Conservation (phyloP, 37 sponge, comb jelly and placozoan genomes). For the Theonella swinhoei region DNA sequence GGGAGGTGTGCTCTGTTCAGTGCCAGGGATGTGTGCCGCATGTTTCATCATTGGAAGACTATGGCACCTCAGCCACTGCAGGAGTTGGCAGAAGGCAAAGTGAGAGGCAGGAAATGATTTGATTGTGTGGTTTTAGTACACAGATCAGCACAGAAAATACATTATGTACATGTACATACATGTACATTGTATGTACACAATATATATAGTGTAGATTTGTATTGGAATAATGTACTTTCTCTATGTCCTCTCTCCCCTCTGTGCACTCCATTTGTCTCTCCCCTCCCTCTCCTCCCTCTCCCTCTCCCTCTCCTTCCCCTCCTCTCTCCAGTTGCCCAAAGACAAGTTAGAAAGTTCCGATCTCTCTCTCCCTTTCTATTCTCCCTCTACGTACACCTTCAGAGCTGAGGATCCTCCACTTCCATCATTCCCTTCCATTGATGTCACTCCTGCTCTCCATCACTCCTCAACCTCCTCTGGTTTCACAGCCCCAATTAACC, state of each 20-base stretch:
- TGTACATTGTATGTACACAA: no score
- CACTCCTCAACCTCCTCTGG: not conserved
- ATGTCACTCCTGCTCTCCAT: not conserved
- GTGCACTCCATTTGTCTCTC: no score
- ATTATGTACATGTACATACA: not conserved
- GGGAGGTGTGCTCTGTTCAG: constrained; percentile 43
- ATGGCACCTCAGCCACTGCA: constrained; percentile 19
- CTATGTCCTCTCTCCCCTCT: no score
- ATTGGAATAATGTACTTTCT: not conserved
- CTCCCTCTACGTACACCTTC: not conserved
- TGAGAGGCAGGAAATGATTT: not conserved
- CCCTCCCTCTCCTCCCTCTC: not conserved
- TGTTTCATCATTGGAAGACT: constrained; percentile 55
- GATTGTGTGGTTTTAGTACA: not conserved
- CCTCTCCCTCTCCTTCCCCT: no score
- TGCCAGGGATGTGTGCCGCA: constrained; percentile 40
- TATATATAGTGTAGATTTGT: constrained; percentile 9
- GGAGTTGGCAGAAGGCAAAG: constrained; percentile 44
- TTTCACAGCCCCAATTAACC: not conserved
- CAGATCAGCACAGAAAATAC: not conserved
- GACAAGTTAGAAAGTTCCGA: not conserved
- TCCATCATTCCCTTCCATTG: constrained; percentile 1
- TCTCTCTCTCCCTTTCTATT: not conserved
- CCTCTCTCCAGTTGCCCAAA: not conserved
- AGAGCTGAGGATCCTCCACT: not conserved